These are phyloP conservation scores for Tetramorium bicarinatum DNA, from an alignment of 2,888 invertebrate genomes.

Conservation along the genomic window DNA sequence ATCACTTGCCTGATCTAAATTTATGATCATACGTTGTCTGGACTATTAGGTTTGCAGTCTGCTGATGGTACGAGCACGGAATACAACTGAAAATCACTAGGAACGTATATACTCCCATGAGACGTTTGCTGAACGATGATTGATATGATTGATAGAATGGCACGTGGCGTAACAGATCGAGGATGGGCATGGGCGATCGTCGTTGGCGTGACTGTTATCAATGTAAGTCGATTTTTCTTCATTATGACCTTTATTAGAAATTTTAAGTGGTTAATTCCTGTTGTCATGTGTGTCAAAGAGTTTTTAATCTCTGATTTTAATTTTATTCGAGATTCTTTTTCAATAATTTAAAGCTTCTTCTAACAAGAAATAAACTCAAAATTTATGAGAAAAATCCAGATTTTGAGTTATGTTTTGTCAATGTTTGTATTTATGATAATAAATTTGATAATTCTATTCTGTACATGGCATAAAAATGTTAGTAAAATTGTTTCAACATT, in stretches of 20 bases:
- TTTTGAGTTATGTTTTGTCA: neutral
- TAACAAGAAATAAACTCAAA: neutral
- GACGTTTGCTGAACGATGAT: neutral
- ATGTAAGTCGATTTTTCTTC: constrained; percentile 61
- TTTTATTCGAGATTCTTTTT: neutral
- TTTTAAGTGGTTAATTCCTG: neutral
- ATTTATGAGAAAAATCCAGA: neutral
- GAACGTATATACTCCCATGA: neutral
- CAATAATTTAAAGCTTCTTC: neutral
- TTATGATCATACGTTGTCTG: constrained; percentile 39
- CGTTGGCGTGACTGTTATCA: constrained; percentile 83
- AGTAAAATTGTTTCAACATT: neutral
- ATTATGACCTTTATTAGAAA: neutral
- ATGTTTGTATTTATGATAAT: neutral
- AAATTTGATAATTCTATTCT: constrained; percentile 10
- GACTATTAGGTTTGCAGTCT: constrained; percentile 60
- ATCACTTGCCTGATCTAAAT: constrained; percentile 63
- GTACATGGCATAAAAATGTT: neutral
- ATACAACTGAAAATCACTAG: constrained; percentile 34
- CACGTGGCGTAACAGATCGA: constrained; percentile 82
- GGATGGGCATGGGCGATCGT: constrained; percentile 88
- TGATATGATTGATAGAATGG: constrained; percentile 55
- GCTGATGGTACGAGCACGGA: constrained; percentile 38
- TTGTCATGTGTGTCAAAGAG: too few relatives aligned
- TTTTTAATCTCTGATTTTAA: too few relatives aligned